Base-by-base conservation (phyloP, 1,140 invertebrate species). In the Ips nitidus region DNA sequence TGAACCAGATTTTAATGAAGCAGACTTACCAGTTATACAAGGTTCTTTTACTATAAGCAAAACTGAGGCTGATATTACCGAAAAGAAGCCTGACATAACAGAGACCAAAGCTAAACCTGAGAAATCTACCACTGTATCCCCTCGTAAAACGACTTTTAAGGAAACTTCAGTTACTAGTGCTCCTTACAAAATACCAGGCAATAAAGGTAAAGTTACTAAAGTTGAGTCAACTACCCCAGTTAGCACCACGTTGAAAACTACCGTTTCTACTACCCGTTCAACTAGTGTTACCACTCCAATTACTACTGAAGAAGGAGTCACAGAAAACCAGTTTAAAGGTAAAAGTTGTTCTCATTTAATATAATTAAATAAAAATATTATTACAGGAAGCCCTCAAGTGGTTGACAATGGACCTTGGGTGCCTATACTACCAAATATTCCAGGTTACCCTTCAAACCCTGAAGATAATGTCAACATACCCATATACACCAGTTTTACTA, bases 401-500 rank as follows among this genome's bases (percentile, higher is more conserved):
- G 68, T 56, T 45, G 70, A 69, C 50, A 36, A 61, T 47, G 66
- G 59, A 65, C 70, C 69, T 59, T 86, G 85, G 85, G 80, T 82
- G 41, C 85, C 85, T 41, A 85, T 86, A 80, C 81, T 75, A 68
- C 67, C 74, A 58, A 80, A 74, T 62, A 68, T 67, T 42, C 45
- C 68, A 36, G 60, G 39, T 3, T 55, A 56, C 43, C n/a, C 60
- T 39, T 42, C 36, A n/a, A 4, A 8, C 3, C 40, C 57, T 52
- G 37, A 1, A 5, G 41, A 5, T 4, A 59, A 63, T 56, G 37
- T 43, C 40, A 52, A 61, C 38, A 40, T 53, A 43, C 66, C 66
- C 2, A 75, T 88, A 58, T 90, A 90, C 65, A 88, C 87, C 3
- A 89, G 88, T 73, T 90, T 89, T 75, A 87, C 86, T 40, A 84